phyloP scores from a whole-genome alignment of 2,888 invertebrate species.

The Dicyrtoma fusca region DNA sequence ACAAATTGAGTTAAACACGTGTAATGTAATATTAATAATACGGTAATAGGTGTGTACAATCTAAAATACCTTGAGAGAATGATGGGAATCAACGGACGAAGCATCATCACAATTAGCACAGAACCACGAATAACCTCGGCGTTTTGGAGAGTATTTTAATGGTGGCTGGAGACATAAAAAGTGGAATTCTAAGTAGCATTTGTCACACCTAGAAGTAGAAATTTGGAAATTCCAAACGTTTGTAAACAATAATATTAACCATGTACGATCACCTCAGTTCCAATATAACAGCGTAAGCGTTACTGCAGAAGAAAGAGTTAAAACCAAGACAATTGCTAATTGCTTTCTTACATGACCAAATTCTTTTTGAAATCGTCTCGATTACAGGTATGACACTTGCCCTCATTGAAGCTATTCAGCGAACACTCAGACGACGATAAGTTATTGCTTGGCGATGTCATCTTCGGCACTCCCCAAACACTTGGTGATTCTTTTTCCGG shows the following conservation, averaged over 20 bases:
- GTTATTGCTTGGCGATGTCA: slow-evolving; percentile 15
- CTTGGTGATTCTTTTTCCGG: background rate
- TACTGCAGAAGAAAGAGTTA: background rate
- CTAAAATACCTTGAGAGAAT: too few species aligned
- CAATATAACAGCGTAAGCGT: too few species aligned
- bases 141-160: slow-evolving; percentile 89
- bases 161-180: slow-evolving; percentile 93
- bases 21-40: too few species aligned
- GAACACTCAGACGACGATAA: slow-evolving; percentile 1
- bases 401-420: slow-evolving; percentile 48
- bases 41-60: too few species aligned
- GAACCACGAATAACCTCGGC: slow-evolving; percentile 92
- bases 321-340: background rate
- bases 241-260: background rate
- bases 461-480: background rate
- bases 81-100: slow-evolving; percentile 33
- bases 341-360: slow-evolving; percentile 68
- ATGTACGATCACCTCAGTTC: background rate
- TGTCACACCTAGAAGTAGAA: slow-evolving; percentile 74
- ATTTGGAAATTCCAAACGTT: background rate
- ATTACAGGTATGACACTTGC: slow-evolving; percentile 71
- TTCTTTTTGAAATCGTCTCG: slow-evolving; percentile 67
- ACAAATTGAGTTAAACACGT: too few species aligned
- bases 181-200: slow-evolving; percentile 87
- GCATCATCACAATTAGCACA: slow-evolving; percentile 84